A percentile compares a stretch with the other conserved stretches of the same genome.
Evolutionary conservation across 2,797 vertebrate genomes (phyloP).

Genomic region (Stomatorhinus walkeri): DNA sequence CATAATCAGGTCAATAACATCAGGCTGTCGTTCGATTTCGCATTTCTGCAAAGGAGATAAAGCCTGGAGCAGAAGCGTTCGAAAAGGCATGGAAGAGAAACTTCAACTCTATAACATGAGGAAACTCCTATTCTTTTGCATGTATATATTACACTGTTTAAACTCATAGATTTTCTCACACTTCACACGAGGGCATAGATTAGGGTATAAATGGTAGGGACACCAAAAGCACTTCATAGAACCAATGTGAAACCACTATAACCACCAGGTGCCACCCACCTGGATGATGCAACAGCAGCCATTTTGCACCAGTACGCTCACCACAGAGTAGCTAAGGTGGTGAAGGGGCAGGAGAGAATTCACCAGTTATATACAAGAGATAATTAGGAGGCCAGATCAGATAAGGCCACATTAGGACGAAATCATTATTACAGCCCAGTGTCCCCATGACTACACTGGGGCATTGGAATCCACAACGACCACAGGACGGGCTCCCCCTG

Average conservation of each 20-base stretch:
- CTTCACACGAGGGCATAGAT: neutral
- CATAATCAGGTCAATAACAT: constrained; percentile 9
- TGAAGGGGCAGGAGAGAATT: neutral
- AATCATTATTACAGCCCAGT: neutral
- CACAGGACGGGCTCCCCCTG: neutral
- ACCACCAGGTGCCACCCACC: neutral
- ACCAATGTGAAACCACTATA: neutral
- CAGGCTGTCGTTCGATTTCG: neutral
- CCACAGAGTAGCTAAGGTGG: neutral
- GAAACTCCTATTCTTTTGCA: neutral
- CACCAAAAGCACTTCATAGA: neutral
- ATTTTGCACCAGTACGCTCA: neutral
- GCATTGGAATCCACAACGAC: neutral
- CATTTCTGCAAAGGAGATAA: neutral
- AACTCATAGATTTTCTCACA: neutral
- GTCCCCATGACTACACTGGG: neutral
- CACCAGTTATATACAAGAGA: neutral
- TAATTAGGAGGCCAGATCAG: neutral
- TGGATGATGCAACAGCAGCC: neutral
- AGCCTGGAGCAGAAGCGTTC: neutral
- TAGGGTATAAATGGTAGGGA: neutral
- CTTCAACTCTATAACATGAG: neutral
- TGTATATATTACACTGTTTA: neutral
- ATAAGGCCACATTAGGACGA: neutral
- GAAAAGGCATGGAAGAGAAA: neutral